Percentiles rank a stretch among this genome's conserved stretches.
These are phyloP conservation scores for Oscheius myriophilus DNA, from an alignment of 2,888 invertebrate genomes.

Conservation along the genomic window DNA sequence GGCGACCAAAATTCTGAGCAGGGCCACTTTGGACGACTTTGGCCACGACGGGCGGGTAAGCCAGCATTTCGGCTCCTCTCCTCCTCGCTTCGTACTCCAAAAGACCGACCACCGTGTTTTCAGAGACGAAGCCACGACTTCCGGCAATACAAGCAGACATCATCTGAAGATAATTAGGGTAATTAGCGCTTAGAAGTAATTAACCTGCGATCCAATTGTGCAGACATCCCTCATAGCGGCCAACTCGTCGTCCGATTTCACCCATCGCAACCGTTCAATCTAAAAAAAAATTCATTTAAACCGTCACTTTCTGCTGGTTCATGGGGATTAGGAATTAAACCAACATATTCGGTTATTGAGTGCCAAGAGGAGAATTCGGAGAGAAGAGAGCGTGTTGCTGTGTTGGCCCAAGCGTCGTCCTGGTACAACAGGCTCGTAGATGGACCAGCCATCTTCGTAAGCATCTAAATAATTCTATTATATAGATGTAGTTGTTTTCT, in stretches of 20 bases:
- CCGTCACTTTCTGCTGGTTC: no score
- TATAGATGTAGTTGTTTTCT: background rate
- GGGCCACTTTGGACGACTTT: no score
- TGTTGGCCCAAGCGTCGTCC: constrained; percentile 12
- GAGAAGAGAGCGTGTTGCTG: background rate
- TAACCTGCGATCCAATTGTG: constrained; percentile 82
- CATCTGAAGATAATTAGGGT: constrained; percentile 78
- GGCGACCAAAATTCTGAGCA: no score
- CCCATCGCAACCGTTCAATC: constrained; percentile 76
- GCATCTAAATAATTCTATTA: constrained; percentile 11
- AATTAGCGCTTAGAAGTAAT: constrained; percentile 75
- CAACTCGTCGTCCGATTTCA: constrained; percentile 85
- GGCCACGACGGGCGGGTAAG: constrained; percentile 98
- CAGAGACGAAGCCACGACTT: constrained; percentile 44
- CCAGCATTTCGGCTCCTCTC: constrained; percentile 74
- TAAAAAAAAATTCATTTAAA: no score
- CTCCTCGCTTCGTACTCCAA: constrained; percentile 76
- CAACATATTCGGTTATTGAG: constrained; percentile 12
- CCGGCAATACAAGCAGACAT: constrained; percentile 78
- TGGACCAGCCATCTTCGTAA: constrained; percentile 17
- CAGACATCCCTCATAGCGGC: constrained; percentile 85
- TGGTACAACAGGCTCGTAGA: background rate
- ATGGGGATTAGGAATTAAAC: background rate
- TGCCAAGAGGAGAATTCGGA: constrained; percentile 9
- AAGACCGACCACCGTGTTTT: constrained; percentile 83